phyloP scores from a whole-genome alignment of 1,140 invertebrate species.

The Galendromus occidentalis region DNA sequence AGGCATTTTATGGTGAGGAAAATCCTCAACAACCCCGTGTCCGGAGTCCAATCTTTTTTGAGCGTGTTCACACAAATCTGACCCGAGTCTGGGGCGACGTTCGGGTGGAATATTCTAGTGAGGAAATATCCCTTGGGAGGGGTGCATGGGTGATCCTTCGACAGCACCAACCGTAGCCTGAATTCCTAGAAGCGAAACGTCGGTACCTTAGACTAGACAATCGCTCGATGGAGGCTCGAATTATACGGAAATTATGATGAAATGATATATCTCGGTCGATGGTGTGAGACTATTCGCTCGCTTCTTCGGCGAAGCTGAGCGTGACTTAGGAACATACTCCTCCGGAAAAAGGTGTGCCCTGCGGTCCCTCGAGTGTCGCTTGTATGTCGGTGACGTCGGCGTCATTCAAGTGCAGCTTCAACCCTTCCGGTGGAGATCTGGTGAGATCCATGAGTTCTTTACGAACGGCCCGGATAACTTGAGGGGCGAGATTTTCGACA shows the following conservation, averaged over 20 bases:
- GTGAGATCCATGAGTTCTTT: conserved; percentile 60
- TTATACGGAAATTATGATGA: background rate
- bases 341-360: conserved; percentile 65
- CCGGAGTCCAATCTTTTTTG: conserved; percentile 39
- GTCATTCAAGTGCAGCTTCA: conserved; percentile 58
- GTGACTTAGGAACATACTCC: conserved; percentile 32
- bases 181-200: conserved; percentile 31
- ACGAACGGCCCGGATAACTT: conserved; percentile 59
- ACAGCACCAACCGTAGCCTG: conserved; percentile 66
- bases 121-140: conserved; percentile 88
- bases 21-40: conserved; percentile 17
- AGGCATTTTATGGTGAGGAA: conserved; percentile 71
- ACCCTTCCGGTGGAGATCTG: conserved; percentile 60
- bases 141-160: conserved; percentile 74
- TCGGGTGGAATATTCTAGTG: conserved; percentile 93
- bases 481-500: conserved; percentile 80
- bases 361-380: conserved; percentile 67
- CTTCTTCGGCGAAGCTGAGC: background rate
- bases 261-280: background rate
- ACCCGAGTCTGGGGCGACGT: conserved; percentile 65
- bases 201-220: background rate
- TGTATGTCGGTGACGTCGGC: conserved; percentile 80
- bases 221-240: background rate
- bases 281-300: background rate
- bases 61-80: conserved; percentile 95